Conservation (phyloP, 1,140 invertebrate genomes). For the Aphis gossypii region DNA sequence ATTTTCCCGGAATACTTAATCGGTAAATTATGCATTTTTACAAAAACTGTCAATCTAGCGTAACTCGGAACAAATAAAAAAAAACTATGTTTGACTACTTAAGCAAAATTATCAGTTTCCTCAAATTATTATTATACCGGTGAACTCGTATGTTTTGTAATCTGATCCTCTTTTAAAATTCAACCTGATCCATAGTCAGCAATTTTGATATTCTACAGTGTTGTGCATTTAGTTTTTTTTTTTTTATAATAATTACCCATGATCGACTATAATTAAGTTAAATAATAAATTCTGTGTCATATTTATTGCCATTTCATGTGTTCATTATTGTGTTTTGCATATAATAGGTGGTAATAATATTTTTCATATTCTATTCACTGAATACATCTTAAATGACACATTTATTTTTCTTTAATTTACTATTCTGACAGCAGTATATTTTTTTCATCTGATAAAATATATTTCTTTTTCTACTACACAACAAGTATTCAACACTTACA, state of each 20-base stretch:
- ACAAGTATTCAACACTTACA: background rate
- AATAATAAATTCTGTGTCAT: background rate
- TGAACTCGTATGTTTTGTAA: slow-evolving; percentile 39
- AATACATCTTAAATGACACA: background rate
- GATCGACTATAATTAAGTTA: background rate
- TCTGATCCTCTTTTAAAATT: slow-evolving; percentile 13
- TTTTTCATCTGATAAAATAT: background rate
- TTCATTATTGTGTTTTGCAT: background rate
- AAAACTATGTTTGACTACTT: background rate
- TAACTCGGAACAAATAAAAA: slow-evolving; percentile 20
- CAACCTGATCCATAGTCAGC: slow-evolving; percentile 22
- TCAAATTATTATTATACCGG: slow-evolving; percentile 20
- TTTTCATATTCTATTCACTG: background rate
- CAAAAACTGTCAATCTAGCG: slow-evolving; percentile 25
- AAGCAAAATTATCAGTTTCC: slow-evolving; percentile 47
- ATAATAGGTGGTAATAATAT: background rate
- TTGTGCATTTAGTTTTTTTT: background rate
- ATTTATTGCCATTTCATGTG: background rate
- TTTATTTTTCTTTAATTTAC: background rate
- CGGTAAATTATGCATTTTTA: slow-evolving; percentile 24
- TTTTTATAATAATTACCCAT: background rate
- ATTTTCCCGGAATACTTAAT: slow-evolving; percentile 42
- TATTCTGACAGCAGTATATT: background rate
- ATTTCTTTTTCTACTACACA: background rate
- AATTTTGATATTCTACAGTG: background rate